phyloP scores from a whole-genome alignment of 64 coral and sea anemone genomes.

The Porites australiensis region DNA sequence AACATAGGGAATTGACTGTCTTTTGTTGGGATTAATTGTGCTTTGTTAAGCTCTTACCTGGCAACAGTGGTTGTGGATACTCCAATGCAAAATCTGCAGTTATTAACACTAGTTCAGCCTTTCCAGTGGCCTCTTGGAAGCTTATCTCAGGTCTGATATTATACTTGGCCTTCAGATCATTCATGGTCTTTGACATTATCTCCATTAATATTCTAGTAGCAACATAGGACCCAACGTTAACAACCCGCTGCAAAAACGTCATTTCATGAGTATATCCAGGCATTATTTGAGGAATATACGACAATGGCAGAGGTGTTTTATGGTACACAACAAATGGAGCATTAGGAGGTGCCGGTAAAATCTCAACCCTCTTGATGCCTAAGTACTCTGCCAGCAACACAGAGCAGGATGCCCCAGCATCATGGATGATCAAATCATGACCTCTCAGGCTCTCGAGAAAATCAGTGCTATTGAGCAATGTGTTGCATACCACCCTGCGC shows the following conservation, averaged over 20 bases:
- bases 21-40: too few relatives aligned
- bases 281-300: conserved; percentile 36
- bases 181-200: neutral
- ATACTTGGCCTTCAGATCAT: conserved; percentile 21
- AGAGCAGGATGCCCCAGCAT: conserved; percentile 9
- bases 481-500: neutral
- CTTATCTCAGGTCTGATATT: conserved; percentile 68
- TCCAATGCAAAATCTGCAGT: conserved; percentile 58
- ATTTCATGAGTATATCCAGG: conserved; percentile 28
- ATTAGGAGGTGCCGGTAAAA: neutral
- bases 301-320: conserved; percentile 16
- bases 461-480: conserved; percentile 27
- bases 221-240: conserved; percentile 21
- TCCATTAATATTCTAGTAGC: neutral
- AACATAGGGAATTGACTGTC: too few relatives aligned
- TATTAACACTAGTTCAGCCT: conserved; percentile 52
- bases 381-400: conserved; percentile 40
- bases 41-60: conserved; percentile 36
- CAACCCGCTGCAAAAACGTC: conserved; percentile 65
- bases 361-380: conserved; percentile 26
- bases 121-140: neutral
- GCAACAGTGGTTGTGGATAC: conserved; percentile 65
- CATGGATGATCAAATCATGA: conserved; percentile 55
- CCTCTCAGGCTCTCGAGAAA: conserved; percentile 1
- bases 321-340: neutral